A percentile compares a stretch with the other conserved stretches of the same genome.
These are phyloP conservation scores for Chymomyza procnemis DNA, from an alignment of 2,888 invertebrate species.

Conservation along the genomic window DNA sequence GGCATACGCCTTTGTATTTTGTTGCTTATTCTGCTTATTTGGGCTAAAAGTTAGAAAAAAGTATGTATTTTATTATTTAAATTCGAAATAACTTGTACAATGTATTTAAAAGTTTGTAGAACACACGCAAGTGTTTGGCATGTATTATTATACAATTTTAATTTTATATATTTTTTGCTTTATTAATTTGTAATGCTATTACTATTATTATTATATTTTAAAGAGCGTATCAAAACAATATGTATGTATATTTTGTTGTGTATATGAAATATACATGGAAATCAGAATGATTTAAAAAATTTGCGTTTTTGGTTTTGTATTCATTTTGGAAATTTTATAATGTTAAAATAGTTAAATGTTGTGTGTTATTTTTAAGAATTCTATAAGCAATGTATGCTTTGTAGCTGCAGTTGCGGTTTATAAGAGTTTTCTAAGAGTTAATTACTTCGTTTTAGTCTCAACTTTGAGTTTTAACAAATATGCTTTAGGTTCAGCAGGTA, in stretches of 20 bases:
- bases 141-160: slow-evolving; percentile 20
- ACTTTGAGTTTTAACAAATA: no score
- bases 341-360: no score
- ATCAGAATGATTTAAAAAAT: slow-evolving; percentile 42
- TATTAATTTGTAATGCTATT: slow-evolving; percentile 65
- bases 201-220: slow-evolving; percentile 44
- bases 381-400: no score
- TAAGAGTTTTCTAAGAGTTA: no score
- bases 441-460: no score
- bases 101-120: background rate
- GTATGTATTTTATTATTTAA: slow-evolving; percentile 7
- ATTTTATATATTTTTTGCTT: slow-evolving; percentile 54
- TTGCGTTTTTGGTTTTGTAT: slow-evolving; percentile 11
- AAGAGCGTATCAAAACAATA: slow-evolving; percentile 37
- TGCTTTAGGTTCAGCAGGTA: no score
- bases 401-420: no score
- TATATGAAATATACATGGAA: slow-evolving; percentile 71
- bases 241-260: slow-evolving; percentile 63
- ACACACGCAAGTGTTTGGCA: background rate
- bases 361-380: no score
- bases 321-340: slow-evolving; percentile 7
- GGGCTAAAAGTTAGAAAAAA: background rate
- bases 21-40: no score
- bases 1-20: slow-evolving; percentile 9
- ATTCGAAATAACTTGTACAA: slow-evolving; percentile 5